These are phyloP conservation scores for Pteromalus puparum DNA, from an alignment of 1,140 invertebrate species.

Conservation along the genomic window DNA sequence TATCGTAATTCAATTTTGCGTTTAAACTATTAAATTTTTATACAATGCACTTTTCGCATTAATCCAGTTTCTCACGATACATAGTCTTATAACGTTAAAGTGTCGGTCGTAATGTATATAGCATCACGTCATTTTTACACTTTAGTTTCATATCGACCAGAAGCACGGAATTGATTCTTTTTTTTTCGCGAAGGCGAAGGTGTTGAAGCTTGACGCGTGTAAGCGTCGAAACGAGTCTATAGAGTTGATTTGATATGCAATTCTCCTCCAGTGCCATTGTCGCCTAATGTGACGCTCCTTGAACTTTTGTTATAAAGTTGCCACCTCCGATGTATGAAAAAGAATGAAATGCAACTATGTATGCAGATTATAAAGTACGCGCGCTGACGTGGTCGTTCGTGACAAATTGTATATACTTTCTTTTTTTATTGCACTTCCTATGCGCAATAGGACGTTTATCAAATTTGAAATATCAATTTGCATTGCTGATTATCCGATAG, in stretches of 20 bases:
- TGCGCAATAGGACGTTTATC: no score
- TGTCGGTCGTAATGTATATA: background rate
- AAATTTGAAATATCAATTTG: no score
- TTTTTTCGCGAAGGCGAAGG: constrained; percentile 34
- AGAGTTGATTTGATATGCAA: constrained; percentile 42
- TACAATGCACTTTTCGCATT: no score
- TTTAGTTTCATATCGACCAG: constrained; percentile 34
- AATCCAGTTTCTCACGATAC: background rate
- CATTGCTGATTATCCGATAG: no score
- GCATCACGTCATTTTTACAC: constrained; percentile 12
- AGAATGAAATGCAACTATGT: background rate
- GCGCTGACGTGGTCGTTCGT: no score
- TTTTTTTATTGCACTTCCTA: no score
- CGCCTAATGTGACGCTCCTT: constrained; percentile 27
- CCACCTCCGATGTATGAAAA: background rate
- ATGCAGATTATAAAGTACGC: no score
- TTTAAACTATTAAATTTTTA: no score
- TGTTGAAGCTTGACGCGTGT: constrained; percentile 13
- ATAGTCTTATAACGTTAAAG: background rate
- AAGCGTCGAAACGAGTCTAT: constrained; percentile 17
- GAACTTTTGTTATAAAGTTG: constrained; percentile 38
- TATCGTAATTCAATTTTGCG: no score
- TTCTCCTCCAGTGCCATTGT: constrained; percentile 18
- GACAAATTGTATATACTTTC: no score
- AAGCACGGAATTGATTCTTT: constrained; percentile 27